These are phyloP conservation scores for Cotesia typhae DNA, from an alignment of 1,140 invertebrate species.

Conservation along the genomic window DNA sequence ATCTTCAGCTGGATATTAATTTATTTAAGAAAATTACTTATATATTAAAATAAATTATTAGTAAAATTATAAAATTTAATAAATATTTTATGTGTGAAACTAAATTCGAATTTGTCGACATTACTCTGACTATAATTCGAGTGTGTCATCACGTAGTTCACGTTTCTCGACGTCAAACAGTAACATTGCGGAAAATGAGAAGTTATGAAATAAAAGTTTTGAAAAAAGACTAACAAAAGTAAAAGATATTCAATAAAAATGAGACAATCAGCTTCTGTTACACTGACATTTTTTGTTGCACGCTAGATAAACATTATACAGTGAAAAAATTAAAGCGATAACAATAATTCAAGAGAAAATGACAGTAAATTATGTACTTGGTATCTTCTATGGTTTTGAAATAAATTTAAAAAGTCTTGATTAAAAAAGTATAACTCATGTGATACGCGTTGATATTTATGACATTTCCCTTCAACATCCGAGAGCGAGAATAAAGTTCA, in stretches of 20 bases:
- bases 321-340: no score
- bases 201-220: not conserved
- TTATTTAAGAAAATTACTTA: no score
- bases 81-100: no score
- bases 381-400: not conserved
- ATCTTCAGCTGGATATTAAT: no score
- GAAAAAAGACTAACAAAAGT: not conserved
- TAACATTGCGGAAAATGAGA: conserved; percentile 25
- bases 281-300: no score
- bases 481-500: not conserved
- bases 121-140: conserved; percentile 4
- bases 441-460: conserved; percentile 4
- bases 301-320: no score
- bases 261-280: not conserved
- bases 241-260: not conserved
- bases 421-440: conserved; percentile 10
- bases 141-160: conserved; percentile 5
- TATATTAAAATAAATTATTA: no score
- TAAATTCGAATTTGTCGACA: no score
- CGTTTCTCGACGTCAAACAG: conserved; percentile 10
- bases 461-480: conserved; percentile 2
- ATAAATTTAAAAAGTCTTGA: not conserved
- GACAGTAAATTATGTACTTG: not conserved
- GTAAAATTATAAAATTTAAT: no score
- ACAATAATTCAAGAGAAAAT: no score